Conservation (phyloP, 64 coral and sea anemone species). For the Actinia tenebrosa region DNA sequence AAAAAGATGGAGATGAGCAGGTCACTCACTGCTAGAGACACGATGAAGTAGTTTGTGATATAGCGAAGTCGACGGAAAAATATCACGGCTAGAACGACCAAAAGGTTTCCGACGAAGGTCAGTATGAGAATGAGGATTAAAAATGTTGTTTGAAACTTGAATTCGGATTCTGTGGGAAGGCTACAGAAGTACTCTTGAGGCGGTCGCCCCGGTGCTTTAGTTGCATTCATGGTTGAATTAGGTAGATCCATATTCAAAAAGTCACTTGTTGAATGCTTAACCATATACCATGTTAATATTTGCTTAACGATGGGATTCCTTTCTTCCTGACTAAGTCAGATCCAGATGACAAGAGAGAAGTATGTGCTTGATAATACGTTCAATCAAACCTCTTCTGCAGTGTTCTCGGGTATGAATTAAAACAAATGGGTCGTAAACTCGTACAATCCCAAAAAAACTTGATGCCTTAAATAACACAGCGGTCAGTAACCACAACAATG, state of each 20-base stretch:
- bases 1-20: conserved; percentile 28
- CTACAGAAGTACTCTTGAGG: not conserved
- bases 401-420: not conserved
- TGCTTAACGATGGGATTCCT: not conserved
- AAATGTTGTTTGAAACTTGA: conserved; percentile 10
- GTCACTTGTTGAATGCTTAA: not conserved
- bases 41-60: conserved; percentile 48
- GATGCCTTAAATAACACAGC: not conserved
- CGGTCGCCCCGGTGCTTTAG: not conserved
- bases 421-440: not conserved
- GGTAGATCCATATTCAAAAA: not conserved
- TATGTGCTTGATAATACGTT: not conserved
- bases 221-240: not conserved
- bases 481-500: not conserved
- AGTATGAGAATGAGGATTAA: conserved; percentile 29
- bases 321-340: not conserved
- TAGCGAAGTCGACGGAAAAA: conserved; percentile 48
- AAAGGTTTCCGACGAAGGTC: conserved; percentile 38
- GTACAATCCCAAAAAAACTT: not conserved
- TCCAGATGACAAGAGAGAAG: not conserved
- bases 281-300: not conserved
- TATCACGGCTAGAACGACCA: conserved; percentile 40
- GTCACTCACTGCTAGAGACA: conserved; percentile 57
- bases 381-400: not conserved
- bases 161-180: not conserved